These are phyloP conservation scores for Chymomyza fuscimana DNA, from an alignment of 2,888 invertebrate species.

Conservation along the genomic window DNA sequence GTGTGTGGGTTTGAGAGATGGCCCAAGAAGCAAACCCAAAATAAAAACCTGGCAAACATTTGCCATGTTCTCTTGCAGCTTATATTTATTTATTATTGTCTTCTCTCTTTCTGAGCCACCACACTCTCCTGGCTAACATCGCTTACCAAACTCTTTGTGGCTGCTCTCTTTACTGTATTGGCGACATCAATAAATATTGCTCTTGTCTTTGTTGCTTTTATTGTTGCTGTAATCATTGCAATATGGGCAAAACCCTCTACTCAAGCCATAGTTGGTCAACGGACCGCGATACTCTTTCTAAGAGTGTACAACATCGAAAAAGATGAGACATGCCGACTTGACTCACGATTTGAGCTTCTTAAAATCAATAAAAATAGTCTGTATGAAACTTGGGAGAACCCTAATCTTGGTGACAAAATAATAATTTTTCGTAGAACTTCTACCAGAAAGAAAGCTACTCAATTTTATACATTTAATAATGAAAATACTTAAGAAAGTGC, in stretches of 20 bases:
- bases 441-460: no score
- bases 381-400: no score
- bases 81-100: constrained; percentile 31
- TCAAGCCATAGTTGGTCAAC: background rate
- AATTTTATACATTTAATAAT: no score
- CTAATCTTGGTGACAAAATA: no score
- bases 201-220: background rate
- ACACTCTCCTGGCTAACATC: background rate
- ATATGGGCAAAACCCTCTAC: background rate
- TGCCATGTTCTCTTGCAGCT: constrained; percentile 10
- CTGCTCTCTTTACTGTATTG: constrained; percentile 43
- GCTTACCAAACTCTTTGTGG: constrained; percentile 3
- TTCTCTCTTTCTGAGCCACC: constrained; percentile 3
- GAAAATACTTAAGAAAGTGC: no score
- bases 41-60: constrained; percentile 3
- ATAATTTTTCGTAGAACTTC: no score
- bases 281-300: background rate
- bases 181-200: constrained; percentile 51
- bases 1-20: constrained; percentile 7
- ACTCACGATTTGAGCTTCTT: no score
- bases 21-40: constrained; percentile 30
- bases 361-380: no score
- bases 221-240: constrained; percentile 2
- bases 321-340: no score
- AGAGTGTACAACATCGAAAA: background rate